These are phyloP conservation scores for Morelia viridis DNA, from an alignment of 2,797 vertebrate species.

Conservation along the genomic window DNA sequence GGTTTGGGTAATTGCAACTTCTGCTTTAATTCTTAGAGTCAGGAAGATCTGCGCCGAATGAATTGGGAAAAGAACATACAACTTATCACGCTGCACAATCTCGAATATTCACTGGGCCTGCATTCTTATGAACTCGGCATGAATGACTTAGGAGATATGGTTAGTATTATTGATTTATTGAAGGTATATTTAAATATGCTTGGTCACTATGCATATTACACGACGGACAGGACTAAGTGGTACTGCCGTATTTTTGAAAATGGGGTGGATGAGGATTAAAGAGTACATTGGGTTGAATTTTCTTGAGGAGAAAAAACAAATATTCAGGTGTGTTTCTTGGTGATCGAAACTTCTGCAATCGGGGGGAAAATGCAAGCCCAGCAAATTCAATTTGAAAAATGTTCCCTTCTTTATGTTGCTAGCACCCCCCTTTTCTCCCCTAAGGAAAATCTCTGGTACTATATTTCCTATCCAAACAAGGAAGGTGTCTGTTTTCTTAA, in stretches of 20 bases:
- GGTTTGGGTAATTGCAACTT: not conserved
- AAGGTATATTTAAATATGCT: not conserved
- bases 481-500: no score
- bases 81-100: constrained; percentile 84
- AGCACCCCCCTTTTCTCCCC: not conserved
- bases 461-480: not conserved
- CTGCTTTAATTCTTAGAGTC: constrained; percentile 69
- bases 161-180: constrained; percentile 49
- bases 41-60: constrained; percentile 75
- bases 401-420: not conserved
- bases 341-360: not conserved
- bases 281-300: not conserved
- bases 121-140: constrained; percentile 84
- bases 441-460: not conserved
- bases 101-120: constrained; percentile 88
- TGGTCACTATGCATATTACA: not conserved
- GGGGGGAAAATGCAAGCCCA: no score
- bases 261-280: not conserved
- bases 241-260: not conserved
- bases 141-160: constrained; percentile 90
- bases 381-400: not conserved
- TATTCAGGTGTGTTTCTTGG: not conserved
- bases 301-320: not conserved
- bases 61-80: constrained; percentile 89
- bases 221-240: not conserved